These are phyloP conservation scores for Prolemur simus DNA, from an alignment of 2,113 vertebrate species.

Conservation along the genomic window DNA sequence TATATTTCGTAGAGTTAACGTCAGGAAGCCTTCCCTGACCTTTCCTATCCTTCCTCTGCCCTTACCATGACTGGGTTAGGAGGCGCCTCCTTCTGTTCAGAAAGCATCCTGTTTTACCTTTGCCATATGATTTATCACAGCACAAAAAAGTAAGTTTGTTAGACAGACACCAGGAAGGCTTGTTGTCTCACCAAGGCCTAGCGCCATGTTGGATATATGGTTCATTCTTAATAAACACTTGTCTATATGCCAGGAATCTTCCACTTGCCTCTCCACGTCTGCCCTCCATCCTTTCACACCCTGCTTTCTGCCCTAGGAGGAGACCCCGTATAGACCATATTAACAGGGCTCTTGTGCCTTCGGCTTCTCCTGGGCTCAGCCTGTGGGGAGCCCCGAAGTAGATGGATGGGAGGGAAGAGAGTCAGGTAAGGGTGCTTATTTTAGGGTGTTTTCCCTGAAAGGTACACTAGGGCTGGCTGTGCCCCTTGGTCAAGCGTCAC, in stretches of 20 bases:
- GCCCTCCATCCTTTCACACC: neutral
- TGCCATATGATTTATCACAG: neutral
- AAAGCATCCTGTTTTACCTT: neutral
- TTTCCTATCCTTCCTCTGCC: neutral
- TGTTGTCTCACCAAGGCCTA: neutral
- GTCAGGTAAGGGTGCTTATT: neutral
- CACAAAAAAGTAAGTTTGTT: neutral
- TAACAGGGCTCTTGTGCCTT: neutral
- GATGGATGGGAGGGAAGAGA: neutral
- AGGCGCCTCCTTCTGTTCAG: neutral
- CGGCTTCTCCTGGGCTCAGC: neutral
- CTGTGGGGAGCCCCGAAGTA: neutral
- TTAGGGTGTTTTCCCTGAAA: neutral
- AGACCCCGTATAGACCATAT: neutral
- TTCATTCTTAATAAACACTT: neutral
- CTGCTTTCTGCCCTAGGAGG: neutral
- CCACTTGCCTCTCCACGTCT: neutral
- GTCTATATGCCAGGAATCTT: neutral
- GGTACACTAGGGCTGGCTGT: neutral
- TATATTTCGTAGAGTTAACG: neutral
- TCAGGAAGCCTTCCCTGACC: neutral
- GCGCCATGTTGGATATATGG: neutral
- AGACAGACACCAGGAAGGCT: neutral
- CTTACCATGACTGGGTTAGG: neutral
- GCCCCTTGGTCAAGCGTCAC: neutral